A percentile compares a stretch with the other conserved stretches of the same genome.
These are phyloP conservation scores for Drosophila mercatorum DNA, from an alignment of 2,888 invertebrate species.

Conservation along the genomic window DNA sequence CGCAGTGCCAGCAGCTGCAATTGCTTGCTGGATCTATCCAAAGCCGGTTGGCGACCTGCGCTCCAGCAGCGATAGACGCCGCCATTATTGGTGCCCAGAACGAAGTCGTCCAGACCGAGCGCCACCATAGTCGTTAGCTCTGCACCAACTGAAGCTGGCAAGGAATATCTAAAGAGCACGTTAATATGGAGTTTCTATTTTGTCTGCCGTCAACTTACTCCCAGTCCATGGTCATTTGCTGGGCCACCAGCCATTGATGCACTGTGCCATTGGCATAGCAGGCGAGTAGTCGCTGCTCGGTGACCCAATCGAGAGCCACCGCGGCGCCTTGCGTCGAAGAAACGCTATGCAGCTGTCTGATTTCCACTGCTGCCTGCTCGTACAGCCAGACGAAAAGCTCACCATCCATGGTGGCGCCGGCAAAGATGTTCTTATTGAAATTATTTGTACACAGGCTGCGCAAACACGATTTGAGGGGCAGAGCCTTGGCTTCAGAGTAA, in stretches of 20 bases:
- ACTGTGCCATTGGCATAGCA: conserved; percentile 82
- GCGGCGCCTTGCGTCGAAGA: conserved; percentile 77
- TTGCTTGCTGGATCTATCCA: conserved; percentile 52
- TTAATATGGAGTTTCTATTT: background rate
- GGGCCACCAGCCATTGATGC: conserved; percentile 76
- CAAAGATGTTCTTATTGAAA: conserved; percentile 82
- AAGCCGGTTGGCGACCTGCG: conserved; percentile 43
- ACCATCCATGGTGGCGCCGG: conserved; percentile 82
- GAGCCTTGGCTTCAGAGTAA: conserved; percentile 71
- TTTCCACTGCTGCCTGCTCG: conserved; percentile 60
- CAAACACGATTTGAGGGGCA: conserved; percentile 82
- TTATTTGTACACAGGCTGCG: conserved; percentile 80
- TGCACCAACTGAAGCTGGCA: conserved; percentile 42
- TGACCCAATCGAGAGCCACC: conserved; percentile 82
- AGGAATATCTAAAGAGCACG: conserved; percentile 38
- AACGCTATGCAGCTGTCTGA: conserved; percentile 76
- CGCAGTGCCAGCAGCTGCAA: conserved; percentile 71
- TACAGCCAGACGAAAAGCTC: conserved; percentile 83
- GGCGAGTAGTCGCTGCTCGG: conserved; percentile 74
- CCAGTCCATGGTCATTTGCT: conserved; percentile 72
- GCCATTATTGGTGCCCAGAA: conserved; percentile 83
- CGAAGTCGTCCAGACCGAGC: conserved; percentile 73
- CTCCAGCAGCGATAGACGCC: conserved; percentile 79
- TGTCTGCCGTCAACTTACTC: conserved; percentile 57
- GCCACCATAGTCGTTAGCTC: conserved; percentile 76